These are phyloP conservation scores for Arbacia lixula DNA, from an alignment of 53 echinoderm and acorn worm genomes.

Conservation along the genomic window DNA sequence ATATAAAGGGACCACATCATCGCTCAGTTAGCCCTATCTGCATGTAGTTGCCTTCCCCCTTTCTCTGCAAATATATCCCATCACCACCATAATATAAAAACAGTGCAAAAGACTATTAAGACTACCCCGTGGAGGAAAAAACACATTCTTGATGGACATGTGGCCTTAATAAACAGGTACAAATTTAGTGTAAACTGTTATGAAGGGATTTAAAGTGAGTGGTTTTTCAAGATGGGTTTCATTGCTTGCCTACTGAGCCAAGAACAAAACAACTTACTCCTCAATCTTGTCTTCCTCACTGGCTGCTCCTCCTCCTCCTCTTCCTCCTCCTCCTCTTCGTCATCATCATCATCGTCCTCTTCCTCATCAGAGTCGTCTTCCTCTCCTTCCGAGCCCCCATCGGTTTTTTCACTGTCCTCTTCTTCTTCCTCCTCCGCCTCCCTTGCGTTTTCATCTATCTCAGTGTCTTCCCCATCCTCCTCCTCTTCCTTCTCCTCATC, in stretches of 20 bases:
- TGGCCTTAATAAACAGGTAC: background rate
- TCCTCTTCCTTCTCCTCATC: constrained; percentile 15
- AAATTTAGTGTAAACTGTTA: constrained; percentile 1
- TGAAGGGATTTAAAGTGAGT: background rate
- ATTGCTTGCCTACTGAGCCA: no score
- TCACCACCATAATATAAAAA: no score
- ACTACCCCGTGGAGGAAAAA: no score
- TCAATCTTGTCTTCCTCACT: constrained; percentile 2
- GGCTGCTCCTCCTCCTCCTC: constrained; percentile 75
- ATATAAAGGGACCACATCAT: no score
- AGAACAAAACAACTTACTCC: constrained; percentile 15
- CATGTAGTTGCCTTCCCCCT: no score
- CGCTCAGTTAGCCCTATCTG: no score
- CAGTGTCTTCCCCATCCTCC: constrained; percentile 40
- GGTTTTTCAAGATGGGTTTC: no score
- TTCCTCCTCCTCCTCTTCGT: constrained; percentile 62
- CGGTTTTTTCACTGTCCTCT: background rate
- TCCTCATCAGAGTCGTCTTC: constrained; percentile 52
- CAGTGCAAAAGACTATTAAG: no score
- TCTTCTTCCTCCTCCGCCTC: background rate
- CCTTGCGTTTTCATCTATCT: background rate
- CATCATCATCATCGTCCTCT: constrained; percentile 39
- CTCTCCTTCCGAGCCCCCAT: constrained; percentile 18
- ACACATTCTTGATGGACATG: no score
- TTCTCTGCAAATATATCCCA: no score